Conservation (phyloP, 2,797 vertebrate genomes). For the Buphagus erythrorhynchus region DNA sequence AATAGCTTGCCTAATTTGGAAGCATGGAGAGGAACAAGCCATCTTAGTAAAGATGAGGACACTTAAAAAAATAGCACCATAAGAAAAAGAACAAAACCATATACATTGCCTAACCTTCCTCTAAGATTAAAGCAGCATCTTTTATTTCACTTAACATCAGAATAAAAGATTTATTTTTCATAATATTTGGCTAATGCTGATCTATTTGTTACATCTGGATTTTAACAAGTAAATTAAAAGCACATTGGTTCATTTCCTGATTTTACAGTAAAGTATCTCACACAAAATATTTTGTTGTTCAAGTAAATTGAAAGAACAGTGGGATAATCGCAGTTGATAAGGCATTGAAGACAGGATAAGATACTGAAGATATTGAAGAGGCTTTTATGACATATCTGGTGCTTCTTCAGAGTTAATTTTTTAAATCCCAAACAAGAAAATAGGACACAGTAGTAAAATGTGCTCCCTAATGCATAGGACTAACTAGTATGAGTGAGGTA, state of each 20-base stretch:
- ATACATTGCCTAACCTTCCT: not conserved
- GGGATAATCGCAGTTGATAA: not conserved
- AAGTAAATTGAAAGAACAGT: not conserved
- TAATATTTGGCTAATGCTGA: not conserved
- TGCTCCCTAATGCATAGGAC: not conserved
- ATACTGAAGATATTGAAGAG: not conserved
- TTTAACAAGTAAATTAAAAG: not conserved
- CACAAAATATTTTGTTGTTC: not conserved
- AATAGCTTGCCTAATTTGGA: not conserved
- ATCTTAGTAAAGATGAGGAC: not conserved
- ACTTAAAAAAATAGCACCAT: not conserved
- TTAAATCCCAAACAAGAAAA: not conserved
- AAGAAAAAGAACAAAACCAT: not conserved
- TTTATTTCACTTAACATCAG: not conserved
- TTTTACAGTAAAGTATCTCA: not conserved
- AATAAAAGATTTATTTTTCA: not conserved
- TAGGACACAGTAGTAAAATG: not conserved
- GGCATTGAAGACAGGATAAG: not conserved
- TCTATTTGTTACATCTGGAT: not conserved
- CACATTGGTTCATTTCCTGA: not conserved
- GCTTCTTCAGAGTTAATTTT: not conserved
- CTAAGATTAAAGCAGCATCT: not conserved
- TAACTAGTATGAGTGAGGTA: not conserved
- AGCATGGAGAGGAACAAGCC: not conserved
- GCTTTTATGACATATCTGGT: not conserved